phyloP scores from a whole-genome alignment of 1,140 invertebrate genomes.

The Phymorhynchus buccinoides region DNA sequence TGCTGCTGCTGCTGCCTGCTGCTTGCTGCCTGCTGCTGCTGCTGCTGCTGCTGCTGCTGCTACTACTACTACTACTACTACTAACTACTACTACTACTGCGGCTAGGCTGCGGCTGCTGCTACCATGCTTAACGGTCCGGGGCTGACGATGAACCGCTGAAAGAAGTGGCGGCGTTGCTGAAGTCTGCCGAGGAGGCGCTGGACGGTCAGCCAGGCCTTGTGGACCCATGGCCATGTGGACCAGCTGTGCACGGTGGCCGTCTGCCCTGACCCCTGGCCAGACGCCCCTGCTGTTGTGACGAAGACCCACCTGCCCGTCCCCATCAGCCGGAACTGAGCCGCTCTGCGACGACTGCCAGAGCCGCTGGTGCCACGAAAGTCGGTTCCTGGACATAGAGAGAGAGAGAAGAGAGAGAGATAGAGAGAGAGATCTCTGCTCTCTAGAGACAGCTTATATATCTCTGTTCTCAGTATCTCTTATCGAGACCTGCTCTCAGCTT shows the following conservation, averaged over 20 bases:
- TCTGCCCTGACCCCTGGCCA: not conserved
- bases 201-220: not conserved
- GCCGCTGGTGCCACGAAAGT: conserved; percentile 16
- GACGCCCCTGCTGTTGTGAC: not conserved
- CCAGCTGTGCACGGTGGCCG: conserved; percentile 7
- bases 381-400: not conserved
- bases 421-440: too few species aligned
- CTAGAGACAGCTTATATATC: too few species aligned
- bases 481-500: too few species aligned
- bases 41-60: too few species aligned
- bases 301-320: not conserved
- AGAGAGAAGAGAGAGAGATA: too few species aligned
- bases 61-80: too few species aligned
- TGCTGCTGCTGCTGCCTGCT: too few species aligned
- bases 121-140: too few species aligned
- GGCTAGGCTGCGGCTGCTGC: too few species aligned
- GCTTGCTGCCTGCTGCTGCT: too few species aligned
- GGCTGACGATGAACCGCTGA: not conserved
- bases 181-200: not conserved
- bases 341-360: not conserved
- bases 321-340: conserved; percentile 8
- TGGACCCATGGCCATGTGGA: not conserved
- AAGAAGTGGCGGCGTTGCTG: not conserved
- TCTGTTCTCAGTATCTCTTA: too few species aligned
- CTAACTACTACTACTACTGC: too few species aligned